phyloP scores from a whole-genome alignment of 2,113 vertebrate species.

The Xiphophorus maculatus region DNA sequence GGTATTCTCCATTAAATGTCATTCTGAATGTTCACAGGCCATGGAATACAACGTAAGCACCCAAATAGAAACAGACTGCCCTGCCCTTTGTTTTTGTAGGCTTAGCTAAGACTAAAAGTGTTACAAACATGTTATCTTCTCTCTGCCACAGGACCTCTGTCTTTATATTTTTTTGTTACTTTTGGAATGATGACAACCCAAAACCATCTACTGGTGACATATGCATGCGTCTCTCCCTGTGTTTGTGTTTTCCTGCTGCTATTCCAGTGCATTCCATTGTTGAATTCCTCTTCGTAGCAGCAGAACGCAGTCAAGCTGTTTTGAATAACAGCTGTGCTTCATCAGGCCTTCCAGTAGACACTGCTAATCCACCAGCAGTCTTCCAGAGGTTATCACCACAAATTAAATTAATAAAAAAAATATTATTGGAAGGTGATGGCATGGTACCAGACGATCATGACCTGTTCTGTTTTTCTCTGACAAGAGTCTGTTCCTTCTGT shows the following conservation, averaged over 20 bases:
- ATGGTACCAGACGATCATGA: too few species aligned
- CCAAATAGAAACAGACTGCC: not conserved
- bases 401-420: too few species aligned
- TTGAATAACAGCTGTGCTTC: slow-evolving; percentile 15
- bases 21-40: too few species aligned
- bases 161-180: slow-evolving; percentile 48
- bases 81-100: not conserved
- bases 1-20: too few species aligned
- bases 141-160: slow-evolving; percentile 31
- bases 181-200: slow-evolving; percentile 36
- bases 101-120: slow-evolving; percentile 12
- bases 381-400: not conserved
- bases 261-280: slow-evolving; percentile 68
- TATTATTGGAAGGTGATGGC: too few species aligned
- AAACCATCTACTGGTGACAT: slow-evolving; percentile 28
- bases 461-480: too few species aligned
- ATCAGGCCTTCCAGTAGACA: slow-evolving; percentile 3
- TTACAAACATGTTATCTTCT: slow-evolving; percentile 44
- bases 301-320: slow-evolving; percentile 31
- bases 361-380: not conserved
- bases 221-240: slow-evolving; percentile 24
- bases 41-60: too few species aligned
- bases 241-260: slow-evolving; percentile 47
- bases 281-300: slow-evolving; percentile 62
- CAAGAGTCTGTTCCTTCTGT: too few species aligned